phyloP scores from a whole-genome alignment of 1,140 invertebrate species.

The Maconellicoccus hirsutus region DNA sequence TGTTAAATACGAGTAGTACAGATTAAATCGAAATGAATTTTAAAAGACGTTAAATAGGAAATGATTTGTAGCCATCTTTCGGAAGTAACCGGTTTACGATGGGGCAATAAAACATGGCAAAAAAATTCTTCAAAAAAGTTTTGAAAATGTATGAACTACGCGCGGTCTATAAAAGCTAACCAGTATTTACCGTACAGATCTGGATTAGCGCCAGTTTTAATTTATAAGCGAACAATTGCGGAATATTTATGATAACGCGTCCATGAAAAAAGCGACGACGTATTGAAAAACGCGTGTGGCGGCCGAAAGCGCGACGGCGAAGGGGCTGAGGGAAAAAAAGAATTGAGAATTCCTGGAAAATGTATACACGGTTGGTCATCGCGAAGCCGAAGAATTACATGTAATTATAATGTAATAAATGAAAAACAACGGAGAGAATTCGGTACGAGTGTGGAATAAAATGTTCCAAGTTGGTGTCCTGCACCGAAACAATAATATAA shows the following conservation, averaged over 20 bases:
- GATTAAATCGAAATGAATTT: conserved; percentile 1
- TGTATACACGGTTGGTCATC: not conserved
- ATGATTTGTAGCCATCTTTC: not conserved
- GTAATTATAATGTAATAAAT: conserved; percentile 22
- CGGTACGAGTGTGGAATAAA: conserved; percentile 21
- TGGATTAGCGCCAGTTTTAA: conserved; percentile 7
- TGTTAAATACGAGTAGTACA: not conserved
- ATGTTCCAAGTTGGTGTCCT: conserved; percentile 15
- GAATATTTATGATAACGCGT: conserved; percentile 2
- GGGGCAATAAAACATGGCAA: not conserved
- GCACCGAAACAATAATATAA: conserved; percentile 19
- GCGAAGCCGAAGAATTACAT: conserved; percentile 4
- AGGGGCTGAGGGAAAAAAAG: not conserved
- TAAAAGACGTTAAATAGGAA: conserved; percentile 1
- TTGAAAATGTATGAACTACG: not conserved
- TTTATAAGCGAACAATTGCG: not conserved
- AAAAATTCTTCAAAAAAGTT: not conserved
- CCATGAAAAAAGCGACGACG: not conserved
- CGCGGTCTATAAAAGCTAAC: not conserved
- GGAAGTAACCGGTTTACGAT: not conserved
- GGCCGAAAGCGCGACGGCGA: not conserved
- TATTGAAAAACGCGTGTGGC: too few species aligned
- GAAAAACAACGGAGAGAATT: not conserved
- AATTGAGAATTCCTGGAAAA: conserved; percentile 11
- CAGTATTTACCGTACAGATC: not conserved